These are phyloP conservation scores for Synergus japonicus DNA, from an alignment of 2,888 invertebrate species.

Conservation along the genomic window DNA sequence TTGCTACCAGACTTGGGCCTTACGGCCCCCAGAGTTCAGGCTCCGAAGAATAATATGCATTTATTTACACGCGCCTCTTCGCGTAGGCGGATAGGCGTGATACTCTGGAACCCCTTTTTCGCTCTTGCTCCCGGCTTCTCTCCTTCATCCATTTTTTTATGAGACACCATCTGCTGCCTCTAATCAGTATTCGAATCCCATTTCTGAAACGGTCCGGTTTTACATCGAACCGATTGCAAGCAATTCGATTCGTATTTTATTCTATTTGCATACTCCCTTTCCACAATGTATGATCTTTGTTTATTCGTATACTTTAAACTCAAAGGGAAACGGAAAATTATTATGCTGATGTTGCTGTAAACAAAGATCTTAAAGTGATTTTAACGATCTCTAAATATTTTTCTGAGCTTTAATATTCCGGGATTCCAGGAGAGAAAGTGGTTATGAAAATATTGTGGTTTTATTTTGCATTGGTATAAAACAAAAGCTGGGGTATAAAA, in stretches of 20 bases:
- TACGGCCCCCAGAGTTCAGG: constrained; percentile 49
- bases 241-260: constrained; percentile 19
- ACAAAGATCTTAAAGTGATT: background rate
- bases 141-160: constrained; percentile 57
- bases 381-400: constrained; percentile 11
- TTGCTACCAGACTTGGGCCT: constrained; percentile 54
- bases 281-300: background rate
- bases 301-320: background rate
- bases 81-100: constrained; percentile 50
- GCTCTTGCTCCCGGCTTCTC: constrained; percentile 45
- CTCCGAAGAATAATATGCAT: constrained; percentile 57
- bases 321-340: background rate
- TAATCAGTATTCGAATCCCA: constrained; percentile 37
- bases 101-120: constrained; percentile 48
- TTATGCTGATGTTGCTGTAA: background rate
- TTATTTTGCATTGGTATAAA: background rate
- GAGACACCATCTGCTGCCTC: constrained; percentile 39
- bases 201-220: constrained; percentile 16
- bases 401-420: background rate
- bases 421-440: background rate
- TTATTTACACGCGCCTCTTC: constrained; percentile 57
- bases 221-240: constrained; percentile 1
- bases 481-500: background rate
- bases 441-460: background rate
- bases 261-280: constrained; percentile 20